Percentiles rank a stretch among this genome's conserved stretches.
phyloP scores from a whole-genome alignment of 1,140 invertebrate species.

The Drosophila ambigua region DNA sequence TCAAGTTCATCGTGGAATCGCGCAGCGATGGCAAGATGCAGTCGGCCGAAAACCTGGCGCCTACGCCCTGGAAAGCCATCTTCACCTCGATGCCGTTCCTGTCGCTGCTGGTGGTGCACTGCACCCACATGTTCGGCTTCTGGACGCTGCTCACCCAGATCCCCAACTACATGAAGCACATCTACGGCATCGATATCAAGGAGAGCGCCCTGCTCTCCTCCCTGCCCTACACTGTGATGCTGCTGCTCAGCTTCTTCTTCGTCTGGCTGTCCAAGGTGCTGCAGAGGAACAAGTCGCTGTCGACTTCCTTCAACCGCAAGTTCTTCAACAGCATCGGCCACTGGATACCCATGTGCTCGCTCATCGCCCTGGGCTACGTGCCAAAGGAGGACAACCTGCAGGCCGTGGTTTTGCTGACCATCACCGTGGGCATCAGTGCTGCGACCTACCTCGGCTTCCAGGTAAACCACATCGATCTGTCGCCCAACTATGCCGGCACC shows the following conservation, averaged over 20 bases:
- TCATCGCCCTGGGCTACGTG: slow-evolving; percentile 88
- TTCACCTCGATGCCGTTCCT: slow-evolving; percentile 91
- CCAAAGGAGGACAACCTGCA: slow-evolving; percentile 84
- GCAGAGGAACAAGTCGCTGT: slow-evolving; percentile 85
- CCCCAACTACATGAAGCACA: slow-evolving; percentile 94
- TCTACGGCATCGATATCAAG: slow-evolving; percentile 92
- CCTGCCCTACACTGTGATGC: slow-evolving; percentile 91
- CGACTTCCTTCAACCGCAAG: slow-evolving; percentile 87
- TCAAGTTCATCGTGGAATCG: slow-evolving; percentile 86
- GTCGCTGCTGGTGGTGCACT: slow-evolving; percentile 92
- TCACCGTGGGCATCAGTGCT: slow-evolving; percentile 91
- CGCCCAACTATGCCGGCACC: slow-evolving; percentile 91
- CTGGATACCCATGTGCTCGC: slow-evolving; percentile 86
- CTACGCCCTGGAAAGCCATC: slow-evolving; percentile 90
- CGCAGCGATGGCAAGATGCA: slow-evolving; percentile 70
- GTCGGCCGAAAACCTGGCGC: slow-evolving; percentile 53
- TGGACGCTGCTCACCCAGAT: slow-evolving; percentile 96
- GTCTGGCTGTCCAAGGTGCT: slow-evolving; percentile 88
- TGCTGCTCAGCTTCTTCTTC: slow-evolving; percentile 88
- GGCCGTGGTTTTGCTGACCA: slow-evolving; percentile 87
- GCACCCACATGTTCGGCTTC: slow-evolving; percentile 97
- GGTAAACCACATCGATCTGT: slow-evolving; percentile 90
- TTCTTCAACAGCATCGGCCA: slow-evolving; percentile 88
- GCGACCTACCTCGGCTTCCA: slow-evolving; percentile 90
- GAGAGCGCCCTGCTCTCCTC: slow-evolving; percentile 89